Conservation (phyloP, 2,888 invertebrate species). For the Volucella inanis region DNA sequence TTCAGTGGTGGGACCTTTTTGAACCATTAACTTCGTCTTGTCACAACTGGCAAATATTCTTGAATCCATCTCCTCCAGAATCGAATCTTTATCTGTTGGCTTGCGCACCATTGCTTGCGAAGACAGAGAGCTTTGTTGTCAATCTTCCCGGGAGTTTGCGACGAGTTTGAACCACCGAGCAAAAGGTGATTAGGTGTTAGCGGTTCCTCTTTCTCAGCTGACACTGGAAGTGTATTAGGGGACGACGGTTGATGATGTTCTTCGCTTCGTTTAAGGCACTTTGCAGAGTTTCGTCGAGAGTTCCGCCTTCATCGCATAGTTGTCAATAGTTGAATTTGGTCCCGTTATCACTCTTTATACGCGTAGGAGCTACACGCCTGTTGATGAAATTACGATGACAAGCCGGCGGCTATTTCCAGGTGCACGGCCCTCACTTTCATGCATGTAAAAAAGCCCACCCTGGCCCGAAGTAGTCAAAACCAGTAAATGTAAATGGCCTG, state of each 20-base stretch:
- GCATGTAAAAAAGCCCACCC: conserved; percentile 53
- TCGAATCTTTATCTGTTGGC: conserved; percentile 5
- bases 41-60: neutral
- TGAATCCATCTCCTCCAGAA: neutral
- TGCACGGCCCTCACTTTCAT: conserved; percentile 53
- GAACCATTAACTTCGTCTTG: neutral
- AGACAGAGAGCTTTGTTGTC: neutral
- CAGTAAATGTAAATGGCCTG: conserved; percentile 48
- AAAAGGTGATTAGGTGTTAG: conserved; percentile 29
- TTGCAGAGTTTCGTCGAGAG: conserved; percentile 1
- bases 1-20: conserved; percentile 17
- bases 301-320: too few relatives aligned
- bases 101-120: conserved; percentile 4
- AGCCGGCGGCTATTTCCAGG: conserved; percentile 17
- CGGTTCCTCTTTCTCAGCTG: conserved; percentile 18
- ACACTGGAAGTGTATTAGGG: conserved; percentile 11
- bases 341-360: conserved; percentile 53
- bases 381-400: conserved; percentile 34
- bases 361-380: conserved; percentile 42
- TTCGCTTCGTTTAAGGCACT: conserved; percentile 11
- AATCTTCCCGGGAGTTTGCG: neutral
- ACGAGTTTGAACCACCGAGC: neutral
- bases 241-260: conserved; percentile 21
- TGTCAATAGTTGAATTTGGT: conserved; percentile 22
- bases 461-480: conserved; percentile 58